A percentile compares a stretch with the other conserved stretches of the same genome.
phyloP scores from a whole-genome alignment of 2,113 vertebrate species.

The Pterocles orientalis region DNA sequence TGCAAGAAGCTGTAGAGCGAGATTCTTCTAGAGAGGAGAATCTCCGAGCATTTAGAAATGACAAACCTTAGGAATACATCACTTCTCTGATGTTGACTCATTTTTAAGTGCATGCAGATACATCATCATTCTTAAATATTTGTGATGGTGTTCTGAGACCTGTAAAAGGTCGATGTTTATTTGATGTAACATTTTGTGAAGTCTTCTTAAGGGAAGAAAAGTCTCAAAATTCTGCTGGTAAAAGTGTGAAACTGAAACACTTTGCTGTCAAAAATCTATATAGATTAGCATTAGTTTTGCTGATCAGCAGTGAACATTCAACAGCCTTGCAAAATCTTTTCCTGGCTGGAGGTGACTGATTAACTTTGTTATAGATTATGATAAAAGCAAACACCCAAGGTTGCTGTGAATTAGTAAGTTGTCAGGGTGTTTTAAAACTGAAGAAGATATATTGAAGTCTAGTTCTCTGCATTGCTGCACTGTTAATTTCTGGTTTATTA shows the following conservation, averaged over 20 bases:
- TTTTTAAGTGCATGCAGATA: background rate
- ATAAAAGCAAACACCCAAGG: slow-evolving; percentile 35
- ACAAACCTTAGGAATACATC: background rate
- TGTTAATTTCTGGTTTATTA: slow-evolving; percentile 5
- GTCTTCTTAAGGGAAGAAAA: background rate
- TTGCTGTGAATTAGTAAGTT: slow-evolving; percentile 41
- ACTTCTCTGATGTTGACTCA: background rate
- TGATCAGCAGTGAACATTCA: background rate
- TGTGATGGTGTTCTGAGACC: background rate
- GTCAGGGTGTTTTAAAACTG: slow-evolving; percentile 8
- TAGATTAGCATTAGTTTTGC: background rate
- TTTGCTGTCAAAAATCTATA: background rate
- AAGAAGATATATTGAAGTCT: background rate
- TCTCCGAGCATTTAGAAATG: background rate
- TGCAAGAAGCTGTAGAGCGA: background rate
- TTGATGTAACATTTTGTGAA: background rate
- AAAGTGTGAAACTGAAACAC: background rate
- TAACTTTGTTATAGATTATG: slow-evolving; percentile 30
- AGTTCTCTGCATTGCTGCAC: background rate
- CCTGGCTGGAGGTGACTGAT: slow-evolving; percentile 11
- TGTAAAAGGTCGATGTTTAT: background rate
- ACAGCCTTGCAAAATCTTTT: background rate
- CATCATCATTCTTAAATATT: background rate
- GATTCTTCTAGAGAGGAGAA: background rate
- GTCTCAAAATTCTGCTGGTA: background rate